These are phyloP conservation scores for Calameuta pallipes DNA, from an alignment of 2,888 invertebrate genomes.

Conservation along the genomic window DNA sequence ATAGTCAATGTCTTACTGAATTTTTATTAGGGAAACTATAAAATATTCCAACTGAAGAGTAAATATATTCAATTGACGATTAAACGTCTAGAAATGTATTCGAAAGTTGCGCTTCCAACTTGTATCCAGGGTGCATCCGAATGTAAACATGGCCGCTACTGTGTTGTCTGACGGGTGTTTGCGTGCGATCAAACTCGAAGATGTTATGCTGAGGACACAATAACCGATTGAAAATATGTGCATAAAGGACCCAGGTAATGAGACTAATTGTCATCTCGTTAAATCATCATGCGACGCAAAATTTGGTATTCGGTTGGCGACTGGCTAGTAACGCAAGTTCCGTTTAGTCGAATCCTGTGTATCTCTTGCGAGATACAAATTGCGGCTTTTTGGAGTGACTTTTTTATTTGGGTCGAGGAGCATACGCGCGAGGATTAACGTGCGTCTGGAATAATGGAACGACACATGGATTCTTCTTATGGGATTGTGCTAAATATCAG, in stretches of 20 bases:
- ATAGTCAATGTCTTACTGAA: background rate
- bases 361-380: slow-evolving; percentile 20
- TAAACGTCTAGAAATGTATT: background rate
- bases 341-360: slow-evolving; percentile 11
- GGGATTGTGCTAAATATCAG: background rate
- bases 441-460: background rate
- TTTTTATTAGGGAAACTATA: background rate
- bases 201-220: slow-evolving; percentile 38
- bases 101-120: background rate
- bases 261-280: slow-evolving; percentile 8
- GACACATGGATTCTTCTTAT: background rate
- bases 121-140: slow-evolving; percentile 38
- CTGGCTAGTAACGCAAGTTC: background rate
- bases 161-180: slow-evolving; percentile 55
- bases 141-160: slow-evolving; percentile 63
- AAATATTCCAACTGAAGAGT: background rate
- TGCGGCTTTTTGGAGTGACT: slow-evolving; percentile 11
- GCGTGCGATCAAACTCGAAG: slow-evolving; percentile 43
- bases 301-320: background rate
- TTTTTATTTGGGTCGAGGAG: slow-evolving; percentile 27
- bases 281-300: background rate
- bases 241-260: slow-evolving; percentile 51
- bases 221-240: slow-evolving; percentile 45
- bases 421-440: slow-evolving; percentile 16
- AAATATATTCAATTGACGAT: background rate